A percentile compares a stretch with the other conserved stretches of the same genome.
Conservation (phyloP, 1,140 invertebrate species). For the Rhynchophorus ferrugineus region DNA sequence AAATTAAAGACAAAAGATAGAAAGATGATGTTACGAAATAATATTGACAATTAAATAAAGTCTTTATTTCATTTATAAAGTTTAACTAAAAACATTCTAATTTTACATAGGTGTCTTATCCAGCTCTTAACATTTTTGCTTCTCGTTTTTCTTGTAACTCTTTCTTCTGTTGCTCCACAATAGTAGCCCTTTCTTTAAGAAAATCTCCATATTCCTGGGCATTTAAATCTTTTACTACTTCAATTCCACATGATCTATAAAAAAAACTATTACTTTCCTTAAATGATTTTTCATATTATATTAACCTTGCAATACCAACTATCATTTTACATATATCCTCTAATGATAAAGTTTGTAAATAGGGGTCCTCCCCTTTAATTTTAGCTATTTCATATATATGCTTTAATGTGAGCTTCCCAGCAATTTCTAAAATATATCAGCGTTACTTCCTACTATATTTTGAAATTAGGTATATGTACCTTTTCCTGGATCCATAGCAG, state of each 20-base stretch:
- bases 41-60: not conserved
- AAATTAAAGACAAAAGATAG: conserved; percentile 52
- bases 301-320: conserved; percentile 58
- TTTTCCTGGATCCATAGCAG: conserved; percentile 66
- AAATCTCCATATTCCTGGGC: conserved; percentile 78
- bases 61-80: no score
- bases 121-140: conserved; percentile 85
- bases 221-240: conserved; percentile 78
- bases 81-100: no score
- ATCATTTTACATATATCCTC: conserved; percentile 71
- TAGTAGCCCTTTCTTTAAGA: conserved; percentile 64
- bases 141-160: conserved; percentile 79
- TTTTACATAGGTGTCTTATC: conserved; percentile 37
- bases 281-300: not conserved
- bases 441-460: not conserved
- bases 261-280: not conserved
- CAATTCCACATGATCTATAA: conserved; percentile 62
- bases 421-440: conserved; percentile 55
- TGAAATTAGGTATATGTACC: conserved; percentile 14
- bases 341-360: conserved; percentile 51
- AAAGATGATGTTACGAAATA: conserved; percentile 41
- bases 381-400: conserved; percentile 98
- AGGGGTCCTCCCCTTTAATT: conserved; percentile 84
- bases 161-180: conserved; percentile 68
- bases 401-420: conserved; percentile 89